Evolutionary conservation across 2,113 vertebrate species (phyloP).

Genomic region (Salvelinus alpinus): DNA sequence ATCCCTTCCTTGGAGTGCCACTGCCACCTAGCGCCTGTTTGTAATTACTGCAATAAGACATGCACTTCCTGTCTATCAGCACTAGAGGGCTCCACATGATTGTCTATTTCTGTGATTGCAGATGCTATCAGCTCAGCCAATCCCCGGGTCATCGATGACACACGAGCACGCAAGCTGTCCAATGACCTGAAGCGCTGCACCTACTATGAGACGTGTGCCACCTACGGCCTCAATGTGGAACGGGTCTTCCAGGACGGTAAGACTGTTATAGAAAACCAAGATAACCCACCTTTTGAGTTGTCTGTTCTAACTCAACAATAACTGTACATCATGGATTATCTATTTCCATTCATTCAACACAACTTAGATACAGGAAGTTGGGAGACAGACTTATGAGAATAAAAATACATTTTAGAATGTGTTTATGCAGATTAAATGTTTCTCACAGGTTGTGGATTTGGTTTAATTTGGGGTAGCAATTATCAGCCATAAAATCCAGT

Average conservation of each 20-base stretch:
- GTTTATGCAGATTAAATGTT: too few species aligned
- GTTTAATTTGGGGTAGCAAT: too few species aligned
- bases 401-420: too few species aligned
- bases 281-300: not conserved
- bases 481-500: too few species aligned
- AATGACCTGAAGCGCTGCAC: conserved; percentile 96
- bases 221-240: conserved; percentile 96
- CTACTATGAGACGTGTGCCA: conserved; percentile 97
- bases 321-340: too few species aligned
- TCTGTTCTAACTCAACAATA: too few species aligned
- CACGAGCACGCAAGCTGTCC: conserved; percentile 87
- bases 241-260: conserved; percentile 97
- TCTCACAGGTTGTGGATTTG: too few species aligned
- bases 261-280: not conserved
- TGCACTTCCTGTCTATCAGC: conserved; percentile 4
- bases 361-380: too few species aligned
- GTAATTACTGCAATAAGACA: not conserved
- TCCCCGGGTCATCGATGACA: conserved; percentile 91
- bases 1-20: not conserved
- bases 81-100: conserved; percentile 17
- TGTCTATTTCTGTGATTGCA: conserved; percentile 42
- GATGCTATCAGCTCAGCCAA: conserved; percentile 94
- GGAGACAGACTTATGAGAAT: too few species aligned
- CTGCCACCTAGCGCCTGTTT: conserved; percentile 37
- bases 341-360: too few species aligned